Evolutionary conservation across 1,140 invertebrate species (phyloP).

Genomic region (Cotesia typhae): DNA sequence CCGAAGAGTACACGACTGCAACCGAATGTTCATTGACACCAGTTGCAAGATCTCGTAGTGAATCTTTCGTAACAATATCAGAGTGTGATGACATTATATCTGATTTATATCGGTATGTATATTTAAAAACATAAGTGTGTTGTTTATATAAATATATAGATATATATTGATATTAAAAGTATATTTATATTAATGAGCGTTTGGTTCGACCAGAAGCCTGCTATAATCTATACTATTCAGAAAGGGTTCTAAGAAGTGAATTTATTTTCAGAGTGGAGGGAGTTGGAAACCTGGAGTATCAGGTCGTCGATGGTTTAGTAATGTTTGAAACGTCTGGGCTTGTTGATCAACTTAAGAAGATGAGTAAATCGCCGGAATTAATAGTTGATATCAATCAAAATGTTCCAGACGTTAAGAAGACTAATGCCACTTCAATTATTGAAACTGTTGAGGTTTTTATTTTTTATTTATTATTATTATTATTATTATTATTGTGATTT

Average conservation of each 20-base stretch:
- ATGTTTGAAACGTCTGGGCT: neutral
- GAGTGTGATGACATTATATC: constrained; percentile 67
- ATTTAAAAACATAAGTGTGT: constrained; percentile 7
- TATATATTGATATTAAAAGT: neutral
- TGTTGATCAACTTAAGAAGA: constrained; percentile 13
- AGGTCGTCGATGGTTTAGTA: constrained; percentile 8
- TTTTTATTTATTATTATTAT: constrained; percentile 2
- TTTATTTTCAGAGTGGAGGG: constrained; percentile 31
- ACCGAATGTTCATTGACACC: constrained; percentile 73
- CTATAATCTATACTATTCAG: constrained; percentile 10
- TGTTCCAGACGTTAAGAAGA: constrained; percentile 21
- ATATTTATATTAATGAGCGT: constrained; percentile 7
- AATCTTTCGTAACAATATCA: constrained; percentile 73
- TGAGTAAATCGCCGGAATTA: constrained; percentile 4
- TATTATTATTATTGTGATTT: constrained; percentile 2
- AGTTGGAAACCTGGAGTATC: constrained; percentile 1
- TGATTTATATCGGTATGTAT: constrained; percentile 20
- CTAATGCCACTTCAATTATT: constrained; percentile 35
- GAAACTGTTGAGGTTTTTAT: constrained; percentile 37
- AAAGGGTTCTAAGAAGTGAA: constrained; percentile 30
- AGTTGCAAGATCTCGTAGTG: constrained; percentile 70
- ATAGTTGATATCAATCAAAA: constrained; percentile 23
- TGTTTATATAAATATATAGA: neutral
- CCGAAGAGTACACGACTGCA: constrained; percentile 75
- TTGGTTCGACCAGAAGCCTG: neutral